phyloP scores from a whole-genome alignment of 1,140 invertebrate species.

The Leptopilina clavipes region DNA sequence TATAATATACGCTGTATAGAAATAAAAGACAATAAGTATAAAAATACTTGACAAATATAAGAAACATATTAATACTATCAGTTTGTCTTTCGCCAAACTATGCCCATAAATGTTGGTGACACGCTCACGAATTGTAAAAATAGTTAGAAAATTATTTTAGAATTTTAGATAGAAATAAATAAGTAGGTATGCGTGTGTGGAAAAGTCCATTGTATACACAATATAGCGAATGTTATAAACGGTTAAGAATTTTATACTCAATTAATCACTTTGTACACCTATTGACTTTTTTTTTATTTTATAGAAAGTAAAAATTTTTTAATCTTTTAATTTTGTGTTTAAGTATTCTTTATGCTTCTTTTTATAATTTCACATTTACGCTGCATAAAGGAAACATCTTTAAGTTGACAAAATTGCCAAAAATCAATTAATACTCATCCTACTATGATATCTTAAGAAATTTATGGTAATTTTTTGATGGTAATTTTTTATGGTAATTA shows the following conservation, averaged over 20 bases:
- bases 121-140: conserved; percentile 45
- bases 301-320: too few species aligned
- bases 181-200: conserved; percentile 52
- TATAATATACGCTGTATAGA: not conserved
- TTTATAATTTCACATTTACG: too few species aligned
- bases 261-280: not conserved
- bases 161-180: conserved; percentile 44
- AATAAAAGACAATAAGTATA: conserved; percentile 8
- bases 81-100: not conserved
- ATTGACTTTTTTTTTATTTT: too few species aligned
- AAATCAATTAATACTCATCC: too few species aligned
- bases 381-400: too few species aligned
- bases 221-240: not conserved
- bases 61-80: not conserved
- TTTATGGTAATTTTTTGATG: too few species aligned
- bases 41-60: not conserved
- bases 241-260: not conserved
- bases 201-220: conserved; percentile 42
- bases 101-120: conserved; percentile 21
- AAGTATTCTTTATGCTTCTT: too few species aligned
- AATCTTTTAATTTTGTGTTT: too few species aligned
- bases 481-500: too few species aligned
- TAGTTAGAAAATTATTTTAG: conserved; percentile 51
- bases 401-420: too few species aligned
- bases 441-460: too few species aligned